phyloP scores from a whole-genome alignment of 1,140 invertebrate species.

The Goniozus legneri region DNA sequence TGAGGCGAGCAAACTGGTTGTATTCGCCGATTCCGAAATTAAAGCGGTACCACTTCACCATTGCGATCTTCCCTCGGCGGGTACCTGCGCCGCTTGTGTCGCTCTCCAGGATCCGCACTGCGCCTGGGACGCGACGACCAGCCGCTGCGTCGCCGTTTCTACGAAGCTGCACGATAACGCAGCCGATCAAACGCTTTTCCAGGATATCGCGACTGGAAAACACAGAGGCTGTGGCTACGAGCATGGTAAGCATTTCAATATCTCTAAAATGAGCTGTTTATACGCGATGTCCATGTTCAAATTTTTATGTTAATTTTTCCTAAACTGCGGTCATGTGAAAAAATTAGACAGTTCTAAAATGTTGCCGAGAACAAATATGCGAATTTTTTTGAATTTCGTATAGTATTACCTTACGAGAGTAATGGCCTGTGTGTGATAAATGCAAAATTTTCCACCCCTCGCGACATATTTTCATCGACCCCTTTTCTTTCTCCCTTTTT shows the following conservation, averaged over 20 bases:
- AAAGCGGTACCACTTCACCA: constrained; percentile 83
- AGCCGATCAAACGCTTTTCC: constrained; percentile 63
- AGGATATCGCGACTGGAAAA: constrained; percentile 68
- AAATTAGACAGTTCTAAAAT: too few relatives aligned
- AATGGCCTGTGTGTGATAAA: too few relatives aligned
- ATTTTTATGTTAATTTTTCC: too few relatives aligned
- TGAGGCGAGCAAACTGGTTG: constrained; percentile 73
- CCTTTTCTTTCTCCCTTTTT: constrained; percentile 21
- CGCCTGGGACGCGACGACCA: constrained; percentile 83
- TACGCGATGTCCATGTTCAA: too few relatives aligned
- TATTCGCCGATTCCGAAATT: constrained; percentile 84
- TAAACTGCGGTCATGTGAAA: too few relatives aligned
- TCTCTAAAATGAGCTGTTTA: too few relatives aligned
- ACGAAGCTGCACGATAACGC: constrained; percentile 65
- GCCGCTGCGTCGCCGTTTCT: constrained; percentile 69
- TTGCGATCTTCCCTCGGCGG: constrained; percentile 61
- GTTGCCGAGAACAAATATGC: too few relatives aligned
- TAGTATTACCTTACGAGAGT: too few relatives aligned
- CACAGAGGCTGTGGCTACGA: constrained; percentile 65
- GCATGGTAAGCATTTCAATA: constrained; percentile 48
- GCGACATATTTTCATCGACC: too few relatives aligned
- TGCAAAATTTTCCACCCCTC: too few relatives aligned
- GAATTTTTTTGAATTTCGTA: too few relatives aligned
- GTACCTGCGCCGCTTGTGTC: constrained; percentile 77
- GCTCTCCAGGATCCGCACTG: constrained; percentile 95